Conservation (phyloP, 2,113 vertebrate species). For the Muntiacus reevesi region DNA sequence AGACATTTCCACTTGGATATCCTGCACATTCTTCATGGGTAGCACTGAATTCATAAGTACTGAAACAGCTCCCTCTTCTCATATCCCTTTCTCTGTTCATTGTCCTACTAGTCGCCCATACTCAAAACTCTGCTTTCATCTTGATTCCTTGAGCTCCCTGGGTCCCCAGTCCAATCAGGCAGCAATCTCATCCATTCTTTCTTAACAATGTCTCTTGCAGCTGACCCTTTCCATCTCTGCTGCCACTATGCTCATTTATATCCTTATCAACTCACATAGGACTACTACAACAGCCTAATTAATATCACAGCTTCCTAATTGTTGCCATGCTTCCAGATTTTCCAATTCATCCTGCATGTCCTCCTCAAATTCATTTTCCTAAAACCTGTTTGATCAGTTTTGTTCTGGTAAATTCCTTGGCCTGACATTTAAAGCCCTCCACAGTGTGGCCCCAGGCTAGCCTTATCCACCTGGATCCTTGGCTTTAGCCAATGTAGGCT, state of each 20-base stretch:
- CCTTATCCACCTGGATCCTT: not conserved
- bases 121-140: not conserved
- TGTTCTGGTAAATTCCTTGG: slow-evolving; percentile 43
- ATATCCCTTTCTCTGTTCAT: not conserved
- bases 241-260: slow-evolving; percentile 32
- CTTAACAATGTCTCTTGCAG: slow-evolving; percentile 45
- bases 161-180: slow-evolving; percentile 62
- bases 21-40: not conserved
- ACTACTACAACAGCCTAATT: slow-evolving; percentile 28
- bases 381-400: slow-evolving; percentile 62
- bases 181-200: slow-evolving; percentile 40
- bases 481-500: not conserved
- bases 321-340: slow-evolving; percentile 52
- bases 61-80: not conserved
- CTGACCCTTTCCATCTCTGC: slow-evolving; percentile 47
- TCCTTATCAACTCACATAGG: slow-evolving; percentile 47
- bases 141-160: slow-evolving; percentile 55
- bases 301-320: slow-evolving; percentile 55
- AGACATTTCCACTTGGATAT: not conserved
- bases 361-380: slow-evolving; percentile 61
- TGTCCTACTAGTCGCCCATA: not conserved
- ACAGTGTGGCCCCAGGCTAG: slow-evolving; percentile 47
- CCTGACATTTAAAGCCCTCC: slow-evolving; percentile 55
- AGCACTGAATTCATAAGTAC: not conserved
- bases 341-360: slow-evolving; percentile 32